phyloP scores from a whole-genome alignment of 2,888 invertebrate genomes.

The Halocaridina rubra region DNA sequence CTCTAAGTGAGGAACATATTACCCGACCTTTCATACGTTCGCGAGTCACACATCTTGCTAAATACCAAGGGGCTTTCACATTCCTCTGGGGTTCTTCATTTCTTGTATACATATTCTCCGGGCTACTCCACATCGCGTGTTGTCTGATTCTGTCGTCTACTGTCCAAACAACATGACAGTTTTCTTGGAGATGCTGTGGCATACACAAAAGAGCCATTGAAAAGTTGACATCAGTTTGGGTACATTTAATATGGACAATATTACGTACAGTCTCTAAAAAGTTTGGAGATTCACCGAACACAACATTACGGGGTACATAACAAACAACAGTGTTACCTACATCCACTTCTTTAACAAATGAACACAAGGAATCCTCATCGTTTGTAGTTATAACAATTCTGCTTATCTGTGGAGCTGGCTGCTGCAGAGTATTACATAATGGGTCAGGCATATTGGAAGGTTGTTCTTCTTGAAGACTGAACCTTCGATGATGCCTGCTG shows the following conservation, averaged over 20 bases:
- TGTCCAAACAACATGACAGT: constrained; percentile 50
- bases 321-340: constrained; percentile 49
- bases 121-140: constrained; percentile 57
- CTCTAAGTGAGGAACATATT: constrained; percentile 15
- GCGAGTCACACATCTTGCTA: constrained; percentile 11
- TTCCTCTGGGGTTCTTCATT: constrained; percentile 28
- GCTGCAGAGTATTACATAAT: constrained; percentile 33
- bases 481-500: constrained; percentile 41
- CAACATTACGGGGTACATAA: constrained; percentile 55
- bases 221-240: constrained; percentile 50
- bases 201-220: constrained; percentile 44
- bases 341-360: constrained; percentile 52
- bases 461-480: constrained; percentile 24
- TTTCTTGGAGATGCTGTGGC: constrained; percentile 45
- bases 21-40: constrained; percentile 19
- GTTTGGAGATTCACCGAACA: constrained; percentile 47
- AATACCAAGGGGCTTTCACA: constrained; percentile 36
- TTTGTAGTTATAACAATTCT: constrained; percentile 53
- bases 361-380: constrained; percentile 33
- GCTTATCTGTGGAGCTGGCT: constrained; percentile 47
- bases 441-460: constrained; percentile 14
- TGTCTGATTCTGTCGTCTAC: constrained; percentile 41
- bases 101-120: constrained; percentile 28
- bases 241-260: constrained; percentile 48
- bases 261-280: constrained; percentile 40